Evolutionary conservation across 2,113 vertebrate genomes (phyloP), one percentile per base, ranked within the genome.

Genomic region (Cisticola juncidis): DNA sequence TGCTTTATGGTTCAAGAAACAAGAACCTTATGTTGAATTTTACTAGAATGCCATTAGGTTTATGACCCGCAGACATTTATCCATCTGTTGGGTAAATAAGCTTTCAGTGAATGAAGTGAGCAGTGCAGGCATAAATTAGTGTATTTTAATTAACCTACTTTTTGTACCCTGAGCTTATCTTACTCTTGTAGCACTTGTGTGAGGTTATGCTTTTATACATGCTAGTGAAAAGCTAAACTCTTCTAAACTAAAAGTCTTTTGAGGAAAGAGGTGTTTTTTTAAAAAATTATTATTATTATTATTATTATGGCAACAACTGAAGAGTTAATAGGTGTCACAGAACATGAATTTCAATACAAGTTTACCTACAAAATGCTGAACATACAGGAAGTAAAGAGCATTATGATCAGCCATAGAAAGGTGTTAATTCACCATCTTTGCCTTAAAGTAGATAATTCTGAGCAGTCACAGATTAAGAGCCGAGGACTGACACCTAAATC

Each of bases 31-130:
- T 97, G 94, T 56, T 95, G 76, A 96, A 93, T 97, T 94, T 97
- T 97, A 96, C 92, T 96, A 92, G 77, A 94, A 70, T 72, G 82
- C 22, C 65, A 89, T 97, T 97, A 96, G 88, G 81, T 97, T 97
- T 98, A 97, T 96, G 94, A 96, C 95, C 96, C 97, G 50, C 81
- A 98, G 96, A 97, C 65, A 95, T 97, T 93, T 91, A 15, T 29
- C 92, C 97, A 97, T 97, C 95, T 97, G 96, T 94, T 97, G 91
- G 88, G 66, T 94, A 86, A 92, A 97, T 96, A 86, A 96, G 85
- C 24, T 95, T 97, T 96, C 89, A 89, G 68, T 93, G 89, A 64
- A 92, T 69, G 88, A 97, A 88, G 85, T 20, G 94, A 90, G 33
- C 66, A 94, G 76, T 56, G 54, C 20, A 86, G 65, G 47, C 72